Base-by-base conservation (phyloP, 2,888 invertebrate genomes). In the Synanthedon myopaeformis region DNA sequence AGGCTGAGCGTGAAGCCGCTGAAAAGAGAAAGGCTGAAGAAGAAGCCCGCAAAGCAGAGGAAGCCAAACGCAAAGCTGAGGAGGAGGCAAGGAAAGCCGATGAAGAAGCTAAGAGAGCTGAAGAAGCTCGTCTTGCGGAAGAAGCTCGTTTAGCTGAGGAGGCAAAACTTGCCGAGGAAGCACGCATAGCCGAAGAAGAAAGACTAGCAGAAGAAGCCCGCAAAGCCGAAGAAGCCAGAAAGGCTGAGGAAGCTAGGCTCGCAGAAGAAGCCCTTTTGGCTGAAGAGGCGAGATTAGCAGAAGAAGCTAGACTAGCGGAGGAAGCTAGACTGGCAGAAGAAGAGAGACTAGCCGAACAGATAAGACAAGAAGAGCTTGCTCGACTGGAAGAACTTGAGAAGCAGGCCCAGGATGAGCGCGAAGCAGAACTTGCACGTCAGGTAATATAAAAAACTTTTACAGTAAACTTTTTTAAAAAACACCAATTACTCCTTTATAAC, bases 341-440 rank as follows among this genome's bases (percentile, higher is more conserved):
- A 61, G 82, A 82, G 56, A 70, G 89, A 61, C 65, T 76, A 57
- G 85, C 81, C 2, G 86, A 86, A 74, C 89, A 90, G 67, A 88
- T 77, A 59, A 88, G 89, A 54, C 89, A 89, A 63, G 89, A 89
- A 59, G 90, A 89, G 67, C 77, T 89, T 48, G 78, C 87, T 8
- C 82, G 87, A 58, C 75, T 90, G 58, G 90, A 89, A 63, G 90
- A 91, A 67, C 76, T 91, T 49, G 90, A 90, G 54, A 88, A 85
- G 62, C 89, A 90, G 64, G 91, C 90, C 1, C 89, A 90, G 66
- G 91, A 91, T 66, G 91, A 91, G 65, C 88, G 89, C 23, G 92
- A 92, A 77, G 90, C 82, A 6, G 92, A 92, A 68, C 86, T 92
- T 59, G 92, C 91, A 52, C 84, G 92, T 65, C 92, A 92, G 81